Evolutionary conservation across 1,140 invertebrate genomes (phyloP).

Genomic region (Diploscapter pachys): DNA sequence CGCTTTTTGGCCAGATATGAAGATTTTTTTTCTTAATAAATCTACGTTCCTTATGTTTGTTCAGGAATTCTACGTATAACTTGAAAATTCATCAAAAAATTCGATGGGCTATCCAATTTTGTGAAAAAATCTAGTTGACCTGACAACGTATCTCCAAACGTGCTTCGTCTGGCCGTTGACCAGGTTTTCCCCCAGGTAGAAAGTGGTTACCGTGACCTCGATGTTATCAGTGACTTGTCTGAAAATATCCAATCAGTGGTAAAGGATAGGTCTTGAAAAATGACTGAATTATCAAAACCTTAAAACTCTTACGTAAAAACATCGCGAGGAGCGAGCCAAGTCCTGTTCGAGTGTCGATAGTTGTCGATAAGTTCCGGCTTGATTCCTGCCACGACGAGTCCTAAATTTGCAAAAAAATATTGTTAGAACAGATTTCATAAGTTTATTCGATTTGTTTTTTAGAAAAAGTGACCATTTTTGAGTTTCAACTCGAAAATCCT

Average conservation of each 20-base stretch:
- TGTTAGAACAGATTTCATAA: slow-evolving; percentile 1
- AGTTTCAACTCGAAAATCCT: slow-evolving; percentile 32
- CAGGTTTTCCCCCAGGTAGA: slow-evolving; percentile 43
- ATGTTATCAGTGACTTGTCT: slow-evolving; percentile 41
- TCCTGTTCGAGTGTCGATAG: slow-evolving; percentile 30
- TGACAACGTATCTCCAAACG: slow-evolving; percentile 45
- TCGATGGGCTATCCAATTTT: neutral
- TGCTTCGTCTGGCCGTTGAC: slow-evolving; percentile 39
- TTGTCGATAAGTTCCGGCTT: slow-evolving; percentile 27
- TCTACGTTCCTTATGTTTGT: too few species aligned
- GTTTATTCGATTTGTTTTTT: neutral
- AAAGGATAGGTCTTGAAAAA: neutral
- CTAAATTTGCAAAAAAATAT: slow-evolving; percentile 25
- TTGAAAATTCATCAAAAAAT: too few species aligned
- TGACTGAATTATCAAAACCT: neutral
- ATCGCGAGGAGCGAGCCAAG: slow-evolving; percentile 42
- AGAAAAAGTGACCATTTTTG: slow-evolving; percentile 17
- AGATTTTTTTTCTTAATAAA: too few species aligned
- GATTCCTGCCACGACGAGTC: slow-evolving; percentile 11
- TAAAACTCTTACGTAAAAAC: slow-evolving; percentile 21
- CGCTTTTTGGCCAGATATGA: too few species aligned
- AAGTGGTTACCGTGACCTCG: slow-evolving; percentile 42
- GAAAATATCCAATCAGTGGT: neutral
- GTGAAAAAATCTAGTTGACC: slow-evolving; percentile 1
- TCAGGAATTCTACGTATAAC: too few species aligned